Percentiles rank a stretch among this genome's conserved stretches.
These are phyloP conservation scores for Dermolepida albohirtum DNA, from an alignment of 2,888 invertebrate species.

Conservation along the genomic window DNA sequence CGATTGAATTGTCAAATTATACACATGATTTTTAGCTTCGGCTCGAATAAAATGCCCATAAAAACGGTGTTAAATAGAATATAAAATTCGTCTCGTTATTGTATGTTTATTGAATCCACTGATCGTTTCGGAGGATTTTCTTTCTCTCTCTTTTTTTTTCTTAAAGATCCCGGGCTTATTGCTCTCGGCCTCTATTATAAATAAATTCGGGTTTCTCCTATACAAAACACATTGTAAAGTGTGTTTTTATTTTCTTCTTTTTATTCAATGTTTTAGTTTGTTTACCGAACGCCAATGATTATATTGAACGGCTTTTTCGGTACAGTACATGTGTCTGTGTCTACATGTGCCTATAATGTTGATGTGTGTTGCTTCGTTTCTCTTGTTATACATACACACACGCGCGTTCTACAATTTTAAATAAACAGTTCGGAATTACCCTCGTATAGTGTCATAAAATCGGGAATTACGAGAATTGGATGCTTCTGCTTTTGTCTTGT, in stretches of 20 bases:
- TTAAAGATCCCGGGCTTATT: not conserved
- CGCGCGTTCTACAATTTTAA: constrained; percentile 14
- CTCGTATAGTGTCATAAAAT: constrained; percentile 13
- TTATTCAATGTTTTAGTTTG: constrained; percentile 31
- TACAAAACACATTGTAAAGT: constrained; percentile 12
- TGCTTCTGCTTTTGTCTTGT: constrained; percentile 2
- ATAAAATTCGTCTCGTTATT: constrained; percentile 41
- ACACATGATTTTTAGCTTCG: constrained; percentile 40
- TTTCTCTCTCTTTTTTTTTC: constrained; percentile 20
- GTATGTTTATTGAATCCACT: constrained; percentile 42
- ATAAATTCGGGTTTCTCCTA: constrained; percentile 29
- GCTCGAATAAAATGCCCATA: constrained; percentile 45
- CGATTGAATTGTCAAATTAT: constrained; percentile 46
- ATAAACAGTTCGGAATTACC: constrained; percentile 31
- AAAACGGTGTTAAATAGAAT: constrained; percentile 45
- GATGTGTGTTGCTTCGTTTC: constrained; percentile 11
- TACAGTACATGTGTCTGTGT: not conserved
- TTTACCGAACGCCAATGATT: constrained; percentile 23
- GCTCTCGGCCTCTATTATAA: constrained; percentile 27
- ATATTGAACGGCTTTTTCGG: constrained; percentile 17
- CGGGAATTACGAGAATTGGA: constrained; percentile 25
- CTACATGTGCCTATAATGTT: constrained; percentile 6
- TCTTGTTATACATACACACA: constrained; percentile 3
- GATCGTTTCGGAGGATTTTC: not conserved
- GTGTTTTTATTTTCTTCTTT: constrained; percentile 5